Evolutionary conservation across 2,797 vertebrate species (phyloP), one percentile per base, ranked within the genome.

Genomic region (Lemur catta): DNA sequence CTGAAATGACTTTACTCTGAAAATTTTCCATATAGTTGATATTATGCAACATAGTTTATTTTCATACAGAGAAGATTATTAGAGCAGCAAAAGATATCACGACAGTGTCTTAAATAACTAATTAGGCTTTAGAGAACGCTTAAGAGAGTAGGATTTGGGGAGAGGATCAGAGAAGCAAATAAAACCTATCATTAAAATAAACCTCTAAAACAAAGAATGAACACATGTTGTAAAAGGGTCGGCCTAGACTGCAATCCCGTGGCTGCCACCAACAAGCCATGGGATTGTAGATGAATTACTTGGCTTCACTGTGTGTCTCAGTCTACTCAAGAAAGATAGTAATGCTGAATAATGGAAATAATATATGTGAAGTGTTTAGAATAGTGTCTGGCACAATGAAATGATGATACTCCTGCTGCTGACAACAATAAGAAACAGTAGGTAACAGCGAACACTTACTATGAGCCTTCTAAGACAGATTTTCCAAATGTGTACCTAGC

Each of bases 1-100:
- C 41, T 87, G 28, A 96, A 96, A 75, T 75, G 24, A 81, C 50
- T 88, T 97, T 76, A 84, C 26, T 87, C 69, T 90, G 61, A 92
- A 93, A 96, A 41, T 79, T 50, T 79, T 74, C 90, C 59, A 41
- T 74, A 57, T 24, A 69, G 38, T 67, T 85, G 22, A 35, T 74
- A 85, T 80, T 79, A 72, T 59, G 46, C 26, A 91, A 91, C 30
- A 61, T 79, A 11, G 0, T 84, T 94, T 35, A 69, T 71, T 96
- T 95, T 94, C 59, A 94, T 35, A 84, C 2, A 84, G 18, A 90
- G 17, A 79, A 7, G 6, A 35, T 48, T 95, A 91, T 28, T 22
- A 86, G n/a, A 84, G 35, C 52, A 52, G 24, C 35, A 92, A 76
- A 92, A 78, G 22, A 48, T 11, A 75, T 65, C 48, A 85, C 52